Evolutionary conservation across 2,888 invertebrate species (phyloP), one percentile per base, ranked within the genome.

Genomic region (Candidula unifasciata): DNA sequence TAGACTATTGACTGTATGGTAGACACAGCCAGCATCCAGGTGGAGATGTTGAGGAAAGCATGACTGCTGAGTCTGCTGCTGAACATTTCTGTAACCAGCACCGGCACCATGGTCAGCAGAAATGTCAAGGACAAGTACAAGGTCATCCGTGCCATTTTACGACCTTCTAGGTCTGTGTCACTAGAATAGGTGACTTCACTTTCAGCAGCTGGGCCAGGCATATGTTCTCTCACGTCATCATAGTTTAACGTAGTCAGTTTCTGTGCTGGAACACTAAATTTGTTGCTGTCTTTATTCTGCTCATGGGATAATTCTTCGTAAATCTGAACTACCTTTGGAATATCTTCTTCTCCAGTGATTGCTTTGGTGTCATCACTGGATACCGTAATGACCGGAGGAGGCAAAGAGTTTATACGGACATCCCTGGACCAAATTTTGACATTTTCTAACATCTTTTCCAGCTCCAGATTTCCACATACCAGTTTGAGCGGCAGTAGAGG

Each of bases 1-100:
- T 90, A 91, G 74, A 91, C 90, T 87, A 91, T 89, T 16, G 91
- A 91, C 86, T 91, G 91, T 13, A 91, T 87, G 35, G 89, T 85
- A 21, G 91, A 90, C 44, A 92, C 86, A 60, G 91, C 91, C 74
- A 89, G 88, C 16, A 90, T 90, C 76, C 91, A 91, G 16, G 90
- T 90, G 60, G 89, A 80, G 64, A 89, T 88, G 85, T 91, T 91
- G 8, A 90, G 87, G 85, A 90, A 92, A 5, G 90, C 87, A 33
- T 87, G 86, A 5, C 82, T 77, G 18, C 88, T 86, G 57, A 91
- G 78, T 57, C 85, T 82, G 76, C 86, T 85, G 16, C 88, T 86
- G 37, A 91, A 71, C 27, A 88, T 76, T 84, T 91, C 90, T 16
- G 90, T 90, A 24, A 92, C 85, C 81, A 90, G 89, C 87, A 91